These are phyloP conservation scores for Hyperoplus lanceolatus DNA, from an alignment of 2,797 vertebrate species.

Conservation along the genomic window DNA sequence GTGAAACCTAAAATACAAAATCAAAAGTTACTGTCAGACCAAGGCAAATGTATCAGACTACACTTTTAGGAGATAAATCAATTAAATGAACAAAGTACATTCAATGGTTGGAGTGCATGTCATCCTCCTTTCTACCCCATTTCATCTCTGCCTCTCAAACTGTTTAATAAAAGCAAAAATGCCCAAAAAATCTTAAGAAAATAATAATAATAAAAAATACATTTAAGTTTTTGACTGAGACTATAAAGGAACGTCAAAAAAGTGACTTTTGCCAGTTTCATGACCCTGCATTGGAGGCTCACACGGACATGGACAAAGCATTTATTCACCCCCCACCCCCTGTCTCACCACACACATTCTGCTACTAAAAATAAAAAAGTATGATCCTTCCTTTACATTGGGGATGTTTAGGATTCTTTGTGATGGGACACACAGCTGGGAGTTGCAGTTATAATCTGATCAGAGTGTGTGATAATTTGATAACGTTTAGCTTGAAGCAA, in stretches of 20 bases:
- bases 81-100: not conserved
- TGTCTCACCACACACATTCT: not conserved
- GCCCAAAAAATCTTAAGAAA: too few species aligned
- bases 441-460: constrained; percentile 31
- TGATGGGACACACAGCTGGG: not conserved
- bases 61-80: not conserved
- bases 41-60: not conserved
- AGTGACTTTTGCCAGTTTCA: too few species aligned
- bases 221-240: too few species aligned
- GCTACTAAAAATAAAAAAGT: not conserved
- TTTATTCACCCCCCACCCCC: constrained; percentile 30
- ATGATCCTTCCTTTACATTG: too few species aligned
- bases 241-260: too few species aligned
- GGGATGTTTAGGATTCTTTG: not conserved
- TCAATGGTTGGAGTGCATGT: too few species aligned
- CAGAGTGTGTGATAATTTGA: not conserved
- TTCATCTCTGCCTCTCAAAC: too few species aligned
- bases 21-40: not conserved
- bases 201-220: too few species aligned
- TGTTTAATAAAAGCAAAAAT: too few species aligned
- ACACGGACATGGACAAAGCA: constrained; percentile 13
- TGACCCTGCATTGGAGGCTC: constrained; percentile 9
- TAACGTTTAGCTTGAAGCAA: not conserved
- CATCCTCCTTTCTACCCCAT: too few species aligned
- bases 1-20: not conserved